A percentile compares a stretch with the other conserved stretches of the same genome.
These are phyloP conservation scores for Sebastes kiyomatsui DNA, from an alignment of 2,797 vertebrate species.

Conservation along the genomic window DNA sequence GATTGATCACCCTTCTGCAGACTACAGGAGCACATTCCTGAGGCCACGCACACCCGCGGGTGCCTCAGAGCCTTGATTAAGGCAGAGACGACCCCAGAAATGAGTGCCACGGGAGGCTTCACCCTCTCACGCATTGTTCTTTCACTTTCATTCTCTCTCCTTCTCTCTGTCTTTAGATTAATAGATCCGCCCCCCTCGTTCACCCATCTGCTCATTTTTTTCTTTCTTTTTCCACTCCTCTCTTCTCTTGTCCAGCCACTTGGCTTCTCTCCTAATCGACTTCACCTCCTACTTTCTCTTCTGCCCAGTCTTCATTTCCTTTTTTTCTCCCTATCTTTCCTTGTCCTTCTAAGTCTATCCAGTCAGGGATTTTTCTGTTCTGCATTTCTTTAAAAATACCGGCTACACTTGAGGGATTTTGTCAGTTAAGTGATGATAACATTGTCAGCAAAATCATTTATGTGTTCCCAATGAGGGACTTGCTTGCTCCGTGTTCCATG, in stretches of 20 bases:
- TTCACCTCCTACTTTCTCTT: neutral
- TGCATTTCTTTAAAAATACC: neutral
- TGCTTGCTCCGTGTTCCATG: neutral
- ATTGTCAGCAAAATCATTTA: neutral
- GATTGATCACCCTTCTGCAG: conserved; percentile 71
- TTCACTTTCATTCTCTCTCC: conserved; percentile 13
- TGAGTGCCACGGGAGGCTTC: conserved; percentile 21
- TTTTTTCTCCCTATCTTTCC: neutral
- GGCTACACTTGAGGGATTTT: neutral
- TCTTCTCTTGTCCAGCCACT: neutral
- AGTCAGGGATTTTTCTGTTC: neutral
- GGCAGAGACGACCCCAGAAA: conserved; percentile 50
- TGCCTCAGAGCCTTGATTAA: conserved; percentile 60
- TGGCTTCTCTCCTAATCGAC: neutral
- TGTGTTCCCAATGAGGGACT: neutral
- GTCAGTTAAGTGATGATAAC: neutral
- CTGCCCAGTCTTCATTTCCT: neutral
- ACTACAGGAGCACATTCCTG: conserved; percentile 22
- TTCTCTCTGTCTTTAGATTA: conserved; percentile 22
- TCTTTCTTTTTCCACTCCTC: neutral
- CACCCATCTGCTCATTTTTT: conserved; percentile 25
- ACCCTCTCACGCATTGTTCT: conserved; percentile 11
- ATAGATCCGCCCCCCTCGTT: conserved; percentile 18
- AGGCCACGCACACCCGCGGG: conserved; percentile 1
- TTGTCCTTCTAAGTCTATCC: neutral